These are phyloP conservation scores for Pachypanchax playfairii DNA, from an alignment of 2,113 vertebrate genomes.

Conservation along the genomic window DNA sequence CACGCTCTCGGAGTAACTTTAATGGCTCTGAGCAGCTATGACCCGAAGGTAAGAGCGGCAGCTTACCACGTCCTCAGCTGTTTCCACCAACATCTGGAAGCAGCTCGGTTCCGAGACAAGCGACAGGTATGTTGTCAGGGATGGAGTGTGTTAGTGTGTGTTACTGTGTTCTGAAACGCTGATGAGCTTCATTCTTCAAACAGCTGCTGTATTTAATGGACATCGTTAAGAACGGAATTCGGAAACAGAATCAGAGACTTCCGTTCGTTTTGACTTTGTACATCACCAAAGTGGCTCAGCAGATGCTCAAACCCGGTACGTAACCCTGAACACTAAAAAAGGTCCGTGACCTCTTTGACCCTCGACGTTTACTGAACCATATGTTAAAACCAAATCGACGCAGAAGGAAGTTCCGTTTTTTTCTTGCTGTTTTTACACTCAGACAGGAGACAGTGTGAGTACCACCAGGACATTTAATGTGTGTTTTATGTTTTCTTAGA, in stretches of 20 bases:
- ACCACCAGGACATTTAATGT: conserved; percentile 1
- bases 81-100: conserved; percentile 90
- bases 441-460: too few species aligned
- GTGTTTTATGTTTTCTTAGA: conserved; percentile 77
- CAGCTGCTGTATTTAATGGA: conserved; percentile 93
- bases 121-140: conserved; percentile 79
- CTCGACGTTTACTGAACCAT: neutral
- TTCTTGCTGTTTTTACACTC: neutral
- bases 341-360: too few species aligned
- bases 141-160: neutral
- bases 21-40: conserved; percentile 91
- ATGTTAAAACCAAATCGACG: conserved; percentile 3
- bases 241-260: conserved; percentile 82
- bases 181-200: conserved; percentile 4
- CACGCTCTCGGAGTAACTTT: conserved; percentile 87
- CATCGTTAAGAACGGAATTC: conserved; percentile 86
- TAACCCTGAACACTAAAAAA: conserved; percentile 19
- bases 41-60: conserved; percentile 84
- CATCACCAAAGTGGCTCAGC: conserved; percentile 84
- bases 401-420: neutral
- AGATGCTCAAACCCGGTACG: conserved; percentile 91
- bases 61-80: conserved; percentile 86
- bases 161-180: neutral
- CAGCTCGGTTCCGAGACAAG: conserved; percentile 86
- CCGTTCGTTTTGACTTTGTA: conserved; percentile 86